A percentile compares a stretch with the other conserved stretches of the same genome.
Evolutionary conservation across 2,113 vertebrate species (phyloP).

Genomic region (Rana temporaria): DNA sequence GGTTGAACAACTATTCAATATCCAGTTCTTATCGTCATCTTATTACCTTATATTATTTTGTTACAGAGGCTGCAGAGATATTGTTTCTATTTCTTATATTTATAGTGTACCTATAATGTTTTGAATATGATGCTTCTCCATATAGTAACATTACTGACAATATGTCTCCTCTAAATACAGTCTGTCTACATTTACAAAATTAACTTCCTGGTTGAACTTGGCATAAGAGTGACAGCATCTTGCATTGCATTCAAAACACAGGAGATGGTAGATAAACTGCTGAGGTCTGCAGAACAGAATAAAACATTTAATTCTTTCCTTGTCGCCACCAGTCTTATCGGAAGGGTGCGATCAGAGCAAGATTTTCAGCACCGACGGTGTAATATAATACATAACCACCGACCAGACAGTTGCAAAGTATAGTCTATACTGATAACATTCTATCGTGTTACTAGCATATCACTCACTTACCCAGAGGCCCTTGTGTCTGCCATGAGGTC

Average conservation of each 20-base stretch:
- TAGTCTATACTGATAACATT: conserved; percentile 45
- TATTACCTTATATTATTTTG: too few relatives aligned
- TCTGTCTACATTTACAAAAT: background rate
- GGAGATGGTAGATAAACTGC: background rate
- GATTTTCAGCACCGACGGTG: conserved; percentile 53
- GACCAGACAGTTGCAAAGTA: conserved; percentile 53
- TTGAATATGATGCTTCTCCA: background rate
- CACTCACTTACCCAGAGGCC: conserved; percentile 35
- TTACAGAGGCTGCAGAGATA: too few relatives aligned
- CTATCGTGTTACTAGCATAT: conserved; percentile 43
- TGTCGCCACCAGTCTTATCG: conserved; percentile 52
- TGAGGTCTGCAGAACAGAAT: conserved; percentile 27
- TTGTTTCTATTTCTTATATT: too few relatives aligned
- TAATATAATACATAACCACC: conserved; percentile 50
- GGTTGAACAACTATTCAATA: too few relatives aligned
- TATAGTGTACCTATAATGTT: too few relatives aligned
- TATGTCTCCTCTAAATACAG: background rate
- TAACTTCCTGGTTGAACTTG: background rate
- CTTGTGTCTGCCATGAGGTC: conserved; percentile 20
- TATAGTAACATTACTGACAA: background rate
- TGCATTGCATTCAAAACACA: background rate
- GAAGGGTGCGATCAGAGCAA: conserved; percentile 44
- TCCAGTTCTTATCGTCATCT: too few relatives aligned
- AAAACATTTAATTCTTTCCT: conserved; percentile 42
- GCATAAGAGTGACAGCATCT: background rate